These are phyloP conservation scores for Sparidentex hasta DNA, from an alignment of 2,797 vertebrate species.

Conservation along the genomic window DNA sequence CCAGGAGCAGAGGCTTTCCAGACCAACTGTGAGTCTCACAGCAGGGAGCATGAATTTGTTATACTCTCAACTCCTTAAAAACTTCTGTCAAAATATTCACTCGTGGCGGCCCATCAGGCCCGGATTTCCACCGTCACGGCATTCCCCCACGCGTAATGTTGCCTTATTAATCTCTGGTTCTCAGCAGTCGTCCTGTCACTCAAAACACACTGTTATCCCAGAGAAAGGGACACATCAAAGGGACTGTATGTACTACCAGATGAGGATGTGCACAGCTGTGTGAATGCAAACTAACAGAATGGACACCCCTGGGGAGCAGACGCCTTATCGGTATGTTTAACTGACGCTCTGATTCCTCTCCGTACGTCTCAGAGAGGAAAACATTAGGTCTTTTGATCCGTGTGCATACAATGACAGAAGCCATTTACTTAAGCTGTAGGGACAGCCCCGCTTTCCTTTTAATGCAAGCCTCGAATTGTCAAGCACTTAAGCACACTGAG, in stretches of 20 bases:
- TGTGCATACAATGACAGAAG: constrained; percentile 30
- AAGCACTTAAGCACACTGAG: constrained; percentile 12
- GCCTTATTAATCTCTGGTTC: constrained; percentile 41
- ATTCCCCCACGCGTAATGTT: constrained; percentile 17
- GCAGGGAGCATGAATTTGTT: constrained; percentile 41
- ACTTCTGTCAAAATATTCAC: constrained; percentile 46
- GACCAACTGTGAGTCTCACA: constrained; percentile 37
- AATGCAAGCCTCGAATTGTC: constrained; percentile 4
- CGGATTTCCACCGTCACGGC: constrained; percentile 5
- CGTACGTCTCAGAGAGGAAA: neutral
- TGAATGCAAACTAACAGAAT: constrained; percentile 6
- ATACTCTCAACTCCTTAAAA: constrained; percentile 42
- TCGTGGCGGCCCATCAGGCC: neutral
- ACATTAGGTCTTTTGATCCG: neutral
- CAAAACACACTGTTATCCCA: constrained; percentile 25
- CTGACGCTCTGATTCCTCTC: constrained; percentile 3
- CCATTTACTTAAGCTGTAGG: constrained; percentile 9
- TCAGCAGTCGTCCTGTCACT: constrained; percentile 47
- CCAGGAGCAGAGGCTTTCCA: constrained; percentile 11
- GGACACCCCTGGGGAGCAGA: constrained; percentile 28
- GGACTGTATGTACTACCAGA: constrained; percentile 30
- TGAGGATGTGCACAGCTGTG: constrained; percentile 16
- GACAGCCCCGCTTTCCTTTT: constrained; percentile 1
- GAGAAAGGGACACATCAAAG: constrained; percentile 24
- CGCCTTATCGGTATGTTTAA: neutral